Evolutionary conservation across 1,140 invertebrate species (phyloP).

Genomic region (Dendroctonus ponderosae): DNA sequence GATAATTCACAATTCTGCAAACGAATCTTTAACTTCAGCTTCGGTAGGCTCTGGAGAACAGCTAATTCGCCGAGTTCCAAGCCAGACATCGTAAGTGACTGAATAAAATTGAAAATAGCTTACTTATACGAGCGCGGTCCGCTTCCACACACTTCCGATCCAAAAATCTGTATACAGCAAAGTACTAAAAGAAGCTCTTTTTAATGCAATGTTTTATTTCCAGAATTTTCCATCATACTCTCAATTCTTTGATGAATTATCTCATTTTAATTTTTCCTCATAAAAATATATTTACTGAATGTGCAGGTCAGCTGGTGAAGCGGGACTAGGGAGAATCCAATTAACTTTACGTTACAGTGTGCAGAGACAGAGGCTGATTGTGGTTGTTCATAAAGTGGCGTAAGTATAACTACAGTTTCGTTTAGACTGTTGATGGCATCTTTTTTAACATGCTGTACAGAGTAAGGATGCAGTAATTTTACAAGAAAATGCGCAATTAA

Average conservation of each 20-base stretch:
- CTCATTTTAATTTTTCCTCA: too few species aligned
- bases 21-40: conserved; percentile 22
- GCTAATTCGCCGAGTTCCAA: conserved; percentile 53
- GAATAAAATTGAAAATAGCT: too few species aligned
- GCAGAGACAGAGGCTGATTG: conserved; percentile 73
- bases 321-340: conserved; percentile 76
- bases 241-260: too few species aligned
- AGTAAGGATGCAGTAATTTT: too few species aligned
- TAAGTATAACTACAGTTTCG: conserved; percentile 56
- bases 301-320: conserved; percentile 61
- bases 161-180: too few species aligned
- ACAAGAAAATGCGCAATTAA: too few species aligned
- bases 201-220: conserved; percentile 5
- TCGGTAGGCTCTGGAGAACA: conserved; percentile 31
- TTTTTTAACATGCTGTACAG: too few species aligned
- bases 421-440: neutral
- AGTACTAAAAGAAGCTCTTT: neutral
- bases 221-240: neutral
- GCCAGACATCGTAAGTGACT: conserved; percentile 51
- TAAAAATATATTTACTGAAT: too few species aligned
- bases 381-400: conserved; percentile 86
- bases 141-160: too few species aligned
- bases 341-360: conserved; percentile 83
- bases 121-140: too few species aligned
- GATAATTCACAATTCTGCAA: conserved; percentile 43